Evolutionary conservation across 2,113 vertebrate genomes (phyloP), one percentile per base, ranked within the genome.

Genomic region (Semicossyphus pulcher): DNA sequence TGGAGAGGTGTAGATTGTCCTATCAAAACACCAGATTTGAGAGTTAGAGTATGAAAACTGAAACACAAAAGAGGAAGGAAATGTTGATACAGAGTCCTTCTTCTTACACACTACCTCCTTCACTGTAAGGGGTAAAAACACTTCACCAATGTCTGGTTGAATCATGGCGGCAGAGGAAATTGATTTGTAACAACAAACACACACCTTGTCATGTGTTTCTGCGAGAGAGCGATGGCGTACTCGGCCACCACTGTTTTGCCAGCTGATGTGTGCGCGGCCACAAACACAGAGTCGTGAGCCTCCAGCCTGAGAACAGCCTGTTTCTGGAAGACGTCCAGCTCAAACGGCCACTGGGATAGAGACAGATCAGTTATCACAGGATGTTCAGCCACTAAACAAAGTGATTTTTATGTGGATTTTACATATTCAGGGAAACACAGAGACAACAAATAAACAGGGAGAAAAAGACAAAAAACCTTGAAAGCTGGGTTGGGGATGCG

Each of bases 201-300:
- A 61, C 63, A 97, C 96, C 96, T 94, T 0, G 96, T 97, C 96
- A 97, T 97, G 93, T 98, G 96, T 68, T 96, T 96, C 90, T 96
- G 96, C 0, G 96, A 96, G 51, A 98, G 92, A 0, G 96, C 96
- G 18, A 97, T 96, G 78, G 96, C 96, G 0, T 98, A 98, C 36
- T 98, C 96, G 0, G 96, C 96, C 80, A 97, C 96, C 63, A 96
- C 96, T 0, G 96, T 98, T 89, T 98, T 98, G 26, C 96, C 96
- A 0, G 96, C 96, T 0, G 96, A 98, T 0, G 96, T 98, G 91
- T 97, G 96, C 0, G 96, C 96, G 0, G 96, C 96, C 0, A 98
- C 95, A 37, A 98, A 97, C 28, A 97, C 95, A 0, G 96, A 97
- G 41, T 96, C 92, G 0, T 95, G 96, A 29, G 90, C 91, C 80